Evolutionary conservation across 2,113 vertebrate species (phyloP).

Genomic region (Australoheros scitulus): DNA sequence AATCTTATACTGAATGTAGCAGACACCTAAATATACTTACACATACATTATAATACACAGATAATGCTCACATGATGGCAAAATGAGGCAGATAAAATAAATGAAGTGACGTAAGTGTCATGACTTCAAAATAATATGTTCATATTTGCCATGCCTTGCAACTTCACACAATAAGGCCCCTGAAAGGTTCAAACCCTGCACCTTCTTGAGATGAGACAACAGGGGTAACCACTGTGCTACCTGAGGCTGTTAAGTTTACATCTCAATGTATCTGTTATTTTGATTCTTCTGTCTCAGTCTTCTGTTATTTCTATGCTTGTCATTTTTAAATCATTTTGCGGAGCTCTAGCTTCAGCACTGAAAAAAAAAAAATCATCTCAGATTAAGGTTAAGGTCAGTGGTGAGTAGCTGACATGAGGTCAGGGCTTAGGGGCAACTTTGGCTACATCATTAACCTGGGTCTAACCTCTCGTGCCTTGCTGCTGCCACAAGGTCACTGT

Average conservation of each 20-base stretch:
- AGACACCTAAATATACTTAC: neutral
- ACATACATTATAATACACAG: neutral
- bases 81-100: neutral
- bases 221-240: neutral
- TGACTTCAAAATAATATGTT: neutral
- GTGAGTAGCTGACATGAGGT: slow-evolving; percentile 51
- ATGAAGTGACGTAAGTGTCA: neutral
- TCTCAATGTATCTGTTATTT: neutral
- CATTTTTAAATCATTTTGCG: slow-evolving; percentile 17
- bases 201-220: neutral
- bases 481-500: slow-evolving; percentile 60
- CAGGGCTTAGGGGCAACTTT: slow-evolving; percentile 40
- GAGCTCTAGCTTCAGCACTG: neutral
- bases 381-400: slow-evolving; percentile 37
- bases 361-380: slow-evolving; percentile 22
- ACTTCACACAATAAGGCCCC: neutral
- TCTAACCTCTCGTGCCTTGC: slow-evolving; percentile 36
- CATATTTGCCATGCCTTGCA: neutral
- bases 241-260: neutral
- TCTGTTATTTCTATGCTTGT: neutral
- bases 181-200: neutral
- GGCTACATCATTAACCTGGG: slow-evolving; percentile 62
- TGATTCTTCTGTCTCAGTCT: neutral
- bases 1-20: neutral
- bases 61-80: neutral